phyloP scores from a whole-genome alignment of 2,797 vertebrate genomes.

The Austrolebias charrua region DNA sequence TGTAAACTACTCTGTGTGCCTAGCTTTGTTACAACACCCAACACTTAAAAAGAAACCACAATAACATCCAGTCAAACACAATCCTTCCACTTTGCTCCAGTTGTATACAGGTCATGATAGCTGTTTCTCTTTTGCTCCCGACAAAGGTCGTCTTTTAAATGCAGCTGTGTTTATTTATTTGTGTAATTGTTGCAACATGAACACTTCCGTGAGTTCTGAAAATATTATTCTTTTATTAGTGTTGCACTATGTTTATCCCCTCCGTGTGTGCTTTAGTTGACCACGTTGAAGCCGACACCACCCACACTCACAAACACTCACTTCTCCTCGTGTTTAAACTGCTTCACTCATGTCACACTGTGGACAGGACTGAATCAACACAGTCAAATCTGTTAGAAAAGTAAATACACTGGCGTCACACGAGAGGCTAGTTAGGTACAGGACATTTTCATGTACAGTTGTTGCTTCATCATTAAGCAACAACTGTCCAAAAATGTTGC shows the following conservation, averaged over 20 bases:
- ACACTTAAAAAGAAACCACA: slow-evolving; percentile 40
- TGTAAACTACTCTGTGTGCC: neutral
- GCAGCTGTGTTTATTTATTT: slow-evolving; percentile 23
- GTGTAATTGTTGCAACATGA: slow-evolving; percentile 33
- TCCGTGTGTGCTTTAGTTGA: slow-evolving; percentile 38
- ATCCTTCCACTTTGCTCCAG: slow-evolving; percentile 31
- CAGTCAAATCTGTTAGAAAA: slow-evolving; percentile 9
- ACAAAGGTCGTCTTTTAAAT: slow-evolving; percentile 1
- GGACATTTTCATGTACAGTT: slow-evolving; percentile 13
- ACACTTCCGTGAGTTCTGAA: slow-evolving; percentile 34
- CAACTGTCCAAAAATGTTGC: neutral
- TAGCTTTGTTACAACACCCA: slow-evolving; percentile 26
- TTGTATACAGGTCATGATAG: slow-evolving; percentile 15
- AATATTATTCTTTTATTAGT: slow-evolving; percentile 39
- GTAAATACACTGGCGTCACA: slow-evolving; percentile 15
- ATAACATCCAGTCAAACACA: slow-evolving; percentile 26
- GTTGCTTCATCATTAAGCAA: slow-evolving; percentile 30
- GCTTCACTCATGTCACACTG: slow-evolving; percentile 31
- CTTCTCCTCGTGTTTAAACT: slow-evolving; percentile 44
- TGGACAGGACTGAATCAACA: slow-evolving; percentile 35
- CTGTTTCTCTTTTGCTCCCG: slow-evolving; percentile 19
- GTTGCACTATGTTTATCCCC: slow-evolving; percentile 30
- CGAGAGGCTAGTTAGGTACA: neutral
- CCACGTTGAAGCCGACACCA: slow-evolving; percentile 23
- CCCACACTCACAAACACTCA: slow-evolving; percentile 29